phyloP scores from a whole-genome alignment of 1,140 invertebrate genomes.

The Ridgeia piscesae region DNA sequence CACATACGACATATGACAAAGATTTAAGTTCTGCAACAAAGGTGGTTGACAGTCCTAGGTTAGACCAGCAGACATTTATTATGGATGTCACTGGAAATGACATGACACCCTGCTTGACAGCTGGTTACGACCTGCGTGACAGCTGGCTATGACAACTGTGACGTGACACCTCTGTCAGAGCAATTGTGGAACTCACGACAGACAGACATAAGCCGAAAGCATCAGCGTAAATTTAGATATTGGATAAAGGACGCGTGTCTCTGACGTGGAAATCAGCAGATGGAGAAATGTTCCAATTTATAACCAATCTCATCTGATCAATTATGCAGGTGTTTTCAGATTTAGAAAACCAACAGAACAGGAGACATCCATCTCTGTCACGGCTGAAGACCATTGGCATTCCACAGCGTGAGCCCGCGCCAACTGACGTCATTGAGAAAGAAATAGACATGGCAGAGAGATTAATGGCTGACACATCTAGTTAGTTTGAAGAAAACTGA shows the following conservation, averaged over 20 bases:
- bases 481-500: background rate
- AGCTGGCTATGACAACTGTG: background rate
- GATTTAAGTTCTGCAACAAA: background rate
- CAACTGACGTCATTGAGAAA: background rate
- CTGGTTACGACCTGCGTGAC: background rate
- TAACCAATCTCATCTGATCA: background rate
- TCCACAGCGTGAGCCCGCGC: background rate
- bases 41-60: background rate
- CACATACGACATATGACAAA: background rate
- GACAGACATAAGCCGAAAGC: background rate
- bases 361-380: background rate
- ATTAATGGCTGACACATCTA: background rate
- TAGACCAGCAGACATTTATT: background rate
- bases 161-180: background rate
- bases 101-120: background rate
- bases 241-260: background rate
- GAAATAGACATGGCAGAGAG: background rate
- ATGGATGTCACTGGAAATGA: too few species aligned
- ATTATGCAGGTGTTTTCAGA: background rate
- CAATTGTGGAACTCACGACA: background rate
- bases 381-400: background rate
- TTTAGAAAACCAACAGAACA: background rate
- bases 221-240: background rate
- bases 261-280: background rate
- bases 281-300: background rate